A percentile compares a stretch with the other conserved stretches of the same genome.
Conservation (phyloP, 2,888 invertebrate species). For the Diploptera punctata region DNA sequence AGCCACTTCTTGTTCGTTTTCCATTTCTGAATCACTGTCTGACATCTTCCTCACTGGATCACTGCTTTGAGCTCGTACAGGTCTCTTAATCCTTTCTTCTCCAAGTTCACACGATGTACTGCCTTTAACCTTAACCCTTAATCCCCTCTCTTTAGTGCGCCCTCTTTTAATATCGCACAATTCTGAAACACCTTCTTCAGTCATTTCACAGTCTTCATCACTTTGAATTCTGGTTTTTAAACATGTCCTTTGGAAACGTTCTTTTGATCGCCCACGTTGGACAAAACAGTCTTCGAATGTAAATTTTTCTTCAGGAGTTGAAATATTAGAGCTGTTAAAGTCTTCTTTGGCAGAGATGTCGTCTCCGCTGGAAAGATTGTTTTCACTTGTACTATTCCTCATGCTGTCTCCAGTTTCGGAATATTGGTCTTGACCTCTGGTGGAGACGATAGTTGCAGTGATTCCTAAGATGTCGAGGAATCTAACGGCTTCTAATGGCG, state of each 20-base stretch:
- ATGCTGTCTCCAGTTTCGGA: conserved; percentile 49
- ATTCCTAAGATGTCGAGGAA: conserved; percentile 74
- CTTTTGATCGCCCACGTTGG: too few species aligned
- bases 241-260: too few species aligned
- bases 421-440: neutral
- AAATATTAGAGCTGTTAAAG: too few species aligned
- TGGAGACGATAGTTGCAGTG: conserved; percentile 41
- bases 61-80: conserved; percentile 45
- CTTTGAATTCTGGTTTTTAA: neutral
- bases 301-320: too few species aligned
- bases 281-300: too few species aligned
- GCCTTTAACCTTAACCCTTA: neutral
- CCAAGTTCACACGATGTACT: neutral
- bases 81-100: neutral
- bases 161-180: neutral
- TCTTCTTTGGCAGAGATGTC: too few species aligned
- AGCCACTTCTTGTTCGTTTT: conserved; percentile 57
- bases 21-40: conserved; percentile 42
- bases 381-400: neutral
- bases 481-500: conserved; percentile 68
- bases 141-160: neutral
- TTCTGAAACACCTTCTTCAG: neutral
- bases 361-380: too few species aligned
- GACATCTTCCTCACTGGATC: conserved; percentile 1
- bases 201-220: too few species aligned